Base-by-base conservation (phyloP, 2,113 vertebrate species). In the Trogon melanurus region DNA sequence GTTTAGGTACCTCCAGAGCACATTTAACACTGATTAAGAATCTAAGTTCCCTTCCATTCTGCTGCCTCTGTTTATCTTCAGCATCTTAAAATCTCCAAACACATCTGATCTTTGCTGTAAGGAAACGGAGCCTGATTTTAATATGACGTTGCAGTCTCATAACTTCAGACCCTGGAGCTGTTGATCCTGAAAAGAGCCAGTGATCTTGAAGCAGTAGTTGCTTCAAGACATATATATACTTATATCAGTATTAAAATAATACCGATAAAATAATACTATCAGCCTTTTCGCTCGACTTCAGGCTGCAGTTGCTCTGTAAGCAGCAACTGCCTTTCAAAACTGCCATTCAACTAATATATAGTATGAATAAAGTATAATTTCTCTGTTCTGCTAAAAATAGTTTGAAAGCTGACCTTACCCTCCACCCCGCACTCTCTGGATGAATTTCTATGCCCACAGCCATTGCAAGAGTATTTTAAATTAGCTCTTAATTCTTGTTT, bases 401-500 rank as follows among this genome's bases (percentile, higher is more conserved):
- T 48, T 74, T 61, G 36, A 41, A 20, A n/a, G n/a, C 47, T 83
- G 91, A 78, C 56, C 91, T 69, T 13, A 56, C 41, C 51, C 62
- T 26, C 32, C 25, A 7, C 26, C n/a, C 20, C 17, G 15, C 4
- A 2, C 48, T 23, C 13, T n/a, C 12, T 14, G 32, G 36, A 22
- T 60, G 29, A 47, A 50, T 17, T 81, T 23, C 62, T 47, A 3
- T 3, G 10, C 34, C 54, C 45, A 58, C 4, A 45, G 85, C 29
- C 8, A 48, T 65, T 89, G 78, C 32, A 14, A 58, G 50, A 56
- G 19, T 69, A 54, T 80, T 91, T 93, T 73, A 83, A 94, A 96
- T 95, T 73, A 90, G 38, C 32, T 38, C 25, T 85, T 65, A 20
- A 83, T 92, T 95, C 89, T 96, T 82, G 57, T 94, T 97, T 96